Evolutionary conservation across 2,113 vertebrate genomes (phyloP).

Genomic region (Chunga burmeisteri): DNA sequence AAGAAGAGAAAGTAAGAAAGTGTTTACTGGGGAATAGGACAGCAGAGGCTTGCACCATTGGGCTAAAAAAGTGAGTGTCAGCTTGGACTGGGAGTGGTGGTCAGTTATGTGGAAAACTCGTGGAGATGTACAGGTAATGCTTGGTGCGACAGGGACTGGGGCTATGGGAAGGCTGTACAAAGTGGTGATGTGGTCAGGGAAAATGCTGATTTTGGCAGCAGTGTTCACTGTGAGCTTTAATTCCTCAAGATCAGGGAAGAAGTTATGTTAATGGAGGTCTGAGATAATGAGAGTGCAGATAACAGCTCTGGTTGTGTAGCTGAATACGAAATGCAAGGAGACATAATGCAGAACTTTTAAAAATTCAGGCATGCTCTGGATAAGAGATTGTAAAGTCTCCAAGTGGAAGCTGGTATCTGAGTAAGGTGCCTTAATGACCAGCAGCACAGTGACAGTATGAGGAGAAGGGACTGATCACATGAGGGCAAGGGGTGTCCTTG

Average conservation of each 20-base stretch:
- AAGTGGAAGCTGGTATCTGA: neutral
- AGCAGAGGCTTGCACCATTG: neutral
- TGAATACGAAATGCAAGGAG: neutral
- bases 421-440: neutral
- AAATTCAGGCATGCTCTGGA: neutral
- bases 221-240: neutral
- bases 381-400: neutral
- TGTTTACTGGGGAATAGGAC: neutral
- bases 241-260: neutral
- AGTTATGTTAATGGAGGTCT: neutral
- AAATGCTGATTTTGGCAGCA: neutral
- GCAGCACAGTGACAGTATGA: neutral
- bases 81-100: neutral
- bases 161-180: neutral
- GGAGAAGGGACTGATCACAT: neutral
- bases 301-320: neutral
- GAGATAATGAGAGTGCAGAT: neutral
- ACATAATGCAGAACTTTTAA: neutral
- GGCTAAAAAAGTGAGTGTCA: neutral
- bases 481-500: neutral
- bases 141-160: neutral
- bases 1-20: neutral
- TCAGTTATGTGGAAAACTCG: rapidly evolving
- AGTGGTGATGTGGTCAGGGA: neutral
- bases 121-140: rapidly evolving